These are phyloP conservation scores for Poecilia latipinna DNA, from an alignment of 2,113 vertebrate genomes.

Conservation along the genomic window DNA sequence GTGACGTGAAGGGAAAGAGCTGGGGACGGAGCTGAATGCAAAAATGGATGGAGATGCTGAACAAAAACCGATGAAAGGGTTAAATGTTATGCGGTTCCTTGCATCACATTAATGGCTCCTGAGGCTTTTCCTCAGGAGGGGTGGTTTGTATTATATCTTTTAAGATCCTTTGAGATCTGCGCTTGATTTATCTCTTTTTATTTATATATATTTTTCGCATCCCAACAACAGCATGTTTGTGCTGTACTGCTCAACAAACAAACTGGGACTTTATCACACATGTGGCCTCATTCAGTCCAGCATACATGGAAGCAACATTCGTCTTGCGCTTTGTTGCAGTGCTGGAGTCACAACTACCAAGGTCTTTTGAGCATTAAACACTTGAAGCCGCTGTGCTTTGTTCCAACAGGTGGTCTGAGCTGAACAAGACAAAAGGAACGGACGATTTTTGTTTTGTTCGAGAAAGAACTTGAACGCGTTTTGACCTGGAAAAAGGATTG, in stretches of 20 bases:
- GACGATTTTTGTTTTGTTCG: constrained; percentile 28
- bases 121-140: constrained; percentile 41
- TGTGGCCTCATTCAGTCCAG: constrained; percentile 71
- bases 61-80: constrained; percentile 65
- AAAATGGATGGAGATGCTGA: constrained; percentile 42
- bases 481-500: constrained; percentile 27
- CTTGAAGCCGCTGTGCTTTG: constrained; percentile 21
- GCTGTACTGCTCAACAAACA: constrained; percentile 53
- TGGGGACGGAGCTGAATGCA: constrained; percentile 49
- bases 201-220: constrained; percentile 2
- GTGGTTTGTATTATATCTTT: constrained; percentile 22
- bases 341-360: constrained; percentile 43
- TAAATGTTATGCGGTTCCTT: constrained; percentile 66
- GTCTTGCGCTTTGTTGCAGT: constrained; percentile 33
- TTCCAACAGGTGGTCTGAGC: not conserved
- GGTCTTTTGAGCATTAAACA: constrained; percentile 56
- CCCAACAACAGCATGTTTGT: constrained; percentile 51
- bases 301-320: constrained; percentile 41
- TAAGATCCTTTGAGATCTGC: constrained; percentile 27
- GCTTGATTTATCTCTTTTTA: constrained; percentile 19
- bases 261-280: constrained; percentile 52
- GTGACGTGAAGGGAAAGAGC: constrained; percentile 33
- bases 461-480: constrained; percentile 25
- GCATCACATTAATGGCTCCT: constrained; percentile 52
- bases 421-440: constrained; percentile 1